Evolutionary conservation across 2,113 vertebrate genomes (phyloP).

Genomic region (Tragelaphus scriptus): DNA sequence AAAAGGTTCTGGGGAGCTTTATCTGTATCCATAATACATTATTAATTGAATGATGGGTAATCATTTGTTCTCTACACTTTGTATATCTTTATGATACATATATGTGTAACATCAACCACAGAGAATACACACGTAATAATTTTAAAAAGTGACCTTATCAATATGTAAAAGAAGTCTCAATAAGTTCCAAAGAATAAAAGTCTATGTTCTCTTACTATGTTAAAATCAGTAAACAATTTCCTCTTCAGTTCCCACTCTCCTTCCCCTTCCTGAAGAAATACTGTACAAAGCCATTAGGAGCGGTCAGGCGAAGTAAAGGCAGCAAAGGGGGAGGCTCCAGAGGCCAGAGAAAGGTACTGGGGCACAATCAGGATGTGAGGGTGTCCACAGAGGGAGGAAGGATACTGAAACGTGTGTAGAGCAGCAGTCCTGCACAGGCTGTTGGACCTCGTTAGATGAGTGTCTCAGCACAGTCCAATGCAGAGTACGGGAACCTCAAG

Average conservation of each 20-base stretch:
- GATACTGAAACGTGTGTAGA: neutral
- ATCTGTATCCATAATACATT: neutral
- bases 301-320: neutral
- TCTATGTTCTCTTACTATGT: neutral
- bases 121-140: neutral
- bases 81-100: neutral
- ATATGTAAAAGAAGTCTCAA: neutral
- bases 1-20: neutral
- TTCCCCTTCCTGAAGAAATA: neutral
- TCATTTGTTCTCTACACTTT: neutral
- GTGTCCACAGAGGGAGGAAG: neutral
- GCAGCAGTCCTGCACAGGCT: neutral
- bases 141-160: neutral
- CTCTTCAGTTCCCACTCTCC: neutral
- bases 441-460: neutral
- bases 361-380: neutral
- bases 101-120: neutral
- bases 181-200: constrained; percentile 2
- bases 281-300: neutral
- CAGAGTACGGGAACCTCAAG: neutral
- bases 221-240: neutral
- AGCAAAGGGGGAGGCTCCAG: neutral
- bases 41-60: neutral
- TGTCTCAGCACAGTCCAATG: neutral
- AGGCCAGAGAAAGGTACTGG: neutral